Percentiles rank a stretch among this genome's conserved stretches.
Evolutionary conservation across 2,113 vertebrate species (phyloP).

Genomic region (Sinocyclocheilus anophthalmus): DNA sequence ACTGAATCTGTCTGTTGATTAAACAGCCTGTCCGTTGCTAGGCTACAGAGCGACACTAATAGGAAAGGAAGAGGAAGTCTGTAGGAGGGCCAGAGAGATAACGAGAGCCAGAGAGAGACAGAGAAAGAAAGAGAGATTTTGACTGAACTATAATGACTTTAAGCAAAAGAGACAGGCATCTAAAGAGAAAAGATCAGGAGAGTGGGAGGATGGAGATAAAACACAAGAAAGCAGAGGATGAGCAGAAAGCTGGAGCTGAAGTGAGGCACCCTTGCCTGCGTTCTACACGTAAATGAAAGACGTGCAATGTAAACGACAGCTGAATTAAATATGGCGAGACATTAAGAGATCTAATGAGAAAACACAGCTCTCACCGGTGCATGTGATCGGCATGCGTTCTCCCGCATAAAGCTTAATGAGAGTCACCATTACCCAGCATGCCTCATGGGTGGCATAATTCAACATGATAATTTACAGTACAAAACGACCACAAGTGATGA

Average conservation of each 20-base stretch:
- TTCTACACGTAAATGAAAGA: slow-evolving; percentile 53
- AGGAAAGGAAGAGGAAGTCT: slow-evolving; percentile 56
- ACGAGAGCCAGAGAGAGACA: slow-evolving; percentile 28
- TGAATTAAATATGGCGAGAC: slow-evolving; percentile 50
- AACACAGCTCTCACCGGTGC: slow-evolving; percentile 41
- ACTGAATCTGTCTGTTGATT: slow-evolving; percentile 55
- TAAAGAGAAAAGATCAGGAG: slow-evolving; percentile 39
- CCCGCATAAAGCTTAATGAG: slow-evolving; percentile 44
- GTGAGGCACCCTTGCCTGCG: slow-evolving; percentile 26
- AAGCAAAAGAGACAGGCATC: slow-evolving; percentile 41
- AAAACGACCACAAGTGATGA: slow-evolving; percentile 25
- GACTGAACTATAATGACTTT: slow-evolving; percentile 43
- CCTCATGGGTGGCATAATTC: slow-evolving; percentile 42
- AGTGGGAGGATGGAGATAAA: slow-evolving; percentile 44
- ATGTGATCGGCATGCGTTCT: slow-evolving; percentile 24
- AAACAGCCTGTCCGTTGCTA: slow-evolving; percentile 56
- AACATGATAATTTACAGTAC: slow-evolving; percentile 41
- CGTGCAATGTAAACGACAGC: slow-evolving; percentile 35
- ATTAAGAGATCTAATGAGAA: slow-evolving; percentile 55
- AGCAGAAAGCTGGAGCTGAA: slow-evolving; percentile 16
- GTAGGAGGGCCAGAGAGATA: slow-evolving; percentile 57
- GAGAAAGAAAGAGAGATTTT: slow-evolving; percentile 35
- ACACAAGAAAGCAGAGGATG: slow-evolving; percentile 10
- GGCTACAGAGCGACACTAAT: slow-evolving; percentile 59
- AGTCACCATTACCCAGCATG: slow-evolving; percentile 48